Evolutionary conservation across 2,113 vertebrate genomes (phyloP).

Genomic region (Gambusia affinis): DNA sequence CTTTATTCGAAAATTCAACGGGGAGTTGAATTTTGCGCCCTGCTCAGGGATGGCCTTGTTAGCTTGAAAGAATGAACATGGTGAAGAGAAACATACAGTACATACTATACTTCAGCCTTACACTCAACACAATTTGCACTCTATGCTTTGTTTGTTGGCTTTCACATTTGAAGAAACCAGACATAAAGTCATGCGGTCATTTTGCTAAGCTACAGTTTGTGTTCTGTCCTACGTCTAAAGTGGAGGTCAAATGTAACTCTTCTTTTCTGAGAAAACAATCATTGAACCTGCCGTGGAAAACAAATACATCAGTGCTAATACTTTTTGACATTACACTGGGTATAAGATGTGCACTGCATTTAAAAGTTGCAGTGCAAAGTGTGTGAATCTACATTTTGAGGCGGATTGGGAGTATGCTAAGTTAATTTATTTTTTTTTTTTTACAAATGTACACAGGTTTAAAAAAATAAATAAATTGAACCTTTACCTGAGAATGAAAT

Average conservation of each 20-base stretch:
- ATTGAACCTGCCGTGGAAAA: constrained; percentile 10
- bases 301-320: constrained; percentile 24
- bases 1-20: constrained; percentile 86
- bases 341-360: constrained; percentile 37
- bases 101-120: constrained; percentile 79
- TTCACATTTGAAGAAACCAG: constrained; percentile 65
- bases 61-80: constrained; percentile 83
- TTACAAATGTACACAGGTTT: constrained; percentile 31
- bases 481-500: constrained; percentile 68
- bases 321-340: constrained; percentile 40
- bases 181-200: constrained; percentile 47
- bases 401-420: constrained; percentile 24
- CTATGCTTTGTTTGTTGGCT: constrained; percentile 68
- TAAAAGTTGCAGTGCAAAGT: constrained; percentile 26
- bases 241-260: constrained; percentile 30
- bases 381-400: constrained; percentile 40
- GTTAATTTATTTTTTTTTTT: constrained; percentile 15
- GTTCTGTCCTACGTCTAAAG: constrained; percentile 9
- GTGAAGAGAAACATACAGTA: constrained; percentile 74
- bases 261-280: constrained; percentile 49
- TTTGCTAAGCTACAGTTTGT: constrained; percentile 31
- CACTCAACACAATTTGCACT: constrained; percentile 81
- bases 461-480: constrained; percentile 21
- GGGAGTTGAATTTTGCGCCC: constrained; percentile 81
- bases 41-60: constrained; percentile 86